These are phyloP conservation scores for Petrolisthes manimaculis DNA, from an alignment of 2,888 invertebrate species.

Conservation along the genomic window DNA sequence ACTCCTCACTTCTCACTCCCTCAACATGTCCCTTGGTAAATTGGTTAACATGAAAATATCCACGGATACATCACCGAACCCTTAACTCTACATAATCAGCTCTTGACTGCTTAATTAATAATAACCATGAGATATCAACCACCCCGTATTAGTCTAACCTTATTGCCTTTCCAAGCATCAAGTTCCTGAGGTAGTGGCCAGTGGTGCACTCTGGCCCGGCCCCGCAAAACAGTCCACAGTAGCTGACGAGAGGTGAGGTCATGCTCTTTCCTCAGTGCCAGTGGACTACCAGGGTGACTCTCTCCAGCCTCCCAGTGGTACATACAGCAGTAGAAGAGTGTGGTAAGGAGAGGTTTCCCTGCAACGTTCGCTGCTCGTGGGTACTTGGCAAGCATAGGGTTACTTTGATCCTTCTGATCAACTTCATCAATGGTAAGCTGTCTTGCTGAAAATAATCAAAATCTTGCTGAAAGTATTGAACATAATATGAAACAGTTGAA, in stretches of 20 bases:
- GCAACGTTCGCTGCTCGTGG: slow-evolving; percentile 47
- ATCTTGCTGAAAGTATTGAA: neutral
- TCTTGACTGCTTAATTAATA: too few relatives aligned
- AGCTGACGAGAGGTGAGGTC: slow-evolving; percentile 45
- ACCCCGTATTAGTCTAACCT: slow-evolving; percentile 23
- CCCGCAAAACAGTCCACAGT: slow-evolving; percentile 62
- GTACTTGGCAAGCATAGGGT: slow-evolving; percentile 47
- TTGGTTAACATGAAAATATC: too few relatives aligned
- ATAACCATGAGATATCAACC: too few relatives aligned
- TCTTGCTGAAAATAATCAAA: slow-evolving; percentile 21
- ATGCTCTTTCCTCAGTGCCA: slow-evolving; percentile 46
- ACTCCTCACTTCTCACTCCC: too few relatives aligned
- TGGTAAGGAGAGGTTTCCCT: slow-evolving; percentile 56
- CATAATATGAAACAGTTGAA: too few relatives aligned
- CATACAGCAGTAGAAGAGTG: slow-evolving; percentile 64
- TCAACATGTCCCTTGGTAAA: too few relatives aligned
- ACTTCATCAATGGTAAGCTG: slow-evolving; percentile 55
- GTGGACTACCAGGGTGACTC: slow-evolving; percentile 38
- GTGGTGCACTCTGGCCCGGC: slow-evolving; percentile 62
- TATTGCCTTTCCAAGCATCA: slow-evolving; percentile 56
- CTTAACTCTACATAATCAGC: too few relatives aligned
- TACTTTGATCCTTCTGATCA: slow-evolving; percentile 42
- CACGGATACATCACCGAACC: too few relatives aligned
- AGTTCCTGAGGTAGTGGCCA: slow-evolving; percentile 61
- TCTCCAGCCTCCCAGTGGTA: slow-evolving; percentile 59